These are phyloP conservation scores for Beris chalybata DNA, from an alignment of 2,888 invertebrate genomes.

Conservation along the genomic window DNA sequence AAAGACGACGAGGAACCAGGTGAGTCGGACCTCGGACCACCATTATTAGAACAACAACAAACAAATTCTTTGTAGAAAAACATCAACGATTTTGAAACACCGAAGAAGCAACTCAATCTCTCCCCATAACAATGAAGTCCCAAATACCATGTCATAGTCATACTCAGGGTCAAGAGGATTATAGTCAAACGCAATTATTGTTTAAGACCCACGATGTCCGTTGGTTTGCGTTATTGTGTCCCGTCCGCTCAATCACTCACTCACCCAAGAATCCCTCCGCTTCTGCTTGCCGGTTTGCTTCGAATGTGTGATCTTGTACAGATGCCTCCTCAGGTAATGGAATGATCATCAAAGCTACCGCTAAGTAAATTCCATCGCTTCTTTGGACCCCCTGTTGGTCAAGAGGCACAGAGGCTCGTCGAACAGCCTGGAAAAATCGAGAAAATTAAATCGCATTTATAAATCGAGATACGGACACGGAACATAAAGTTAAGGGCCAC, in stretches of 20 bases:
- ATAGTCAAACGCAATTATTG: slow-evolving; percentile 32
- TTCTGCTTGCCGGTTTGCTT: slow-evolving; percentile 14
- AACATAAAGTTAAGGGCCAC: slow-evolving; percentile 23
- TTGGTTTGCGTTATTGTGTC: slow-evolving; percentile 4
- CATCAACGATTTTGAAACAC: slow-evolving; percentile 24
- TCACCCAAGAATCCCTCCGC: slow-evolving; percentile 21
- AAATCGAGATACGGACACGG: slow-evolving; percentile 19
- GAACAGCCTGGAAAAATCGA: slow-evolving; percentile 19
- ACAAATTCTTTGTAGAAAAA: slow-evolving; percentile 9
- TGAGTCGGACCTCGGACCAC: slow-evolving; percentile 10
- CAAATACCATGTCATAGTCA: slow-evolving; percentile 27
- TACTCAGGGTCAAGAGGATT: slow-evolving; percentile 34
- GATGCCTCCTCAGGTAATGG: slow-evolving; percentile 38
- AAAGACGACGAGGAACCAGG: slow-evolving; percentile 19
- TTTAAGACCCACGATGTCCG: slow-evolving; percentile 15
- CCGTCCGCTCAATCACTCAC: slow-evolving; percentile 27
- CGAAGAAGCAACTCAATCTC: slow-evolving; percentile 31
- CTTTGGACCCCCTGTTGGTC: slow-evolving; percentile 36
- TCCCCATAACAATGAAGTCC: slow-evolving; percentile 24
- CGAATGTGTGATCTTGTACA: slow-evolving; percentile 29
- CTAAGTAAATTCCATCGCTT: slow-evolving; percentile 38
- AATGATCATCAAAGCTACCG: slow-evolving; percentile 40
- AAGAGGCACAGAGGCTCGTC: not conserved
- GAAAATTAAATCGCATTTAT: slow-evolving; percentile 38
- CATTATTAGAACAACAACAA: no score